A percentile compares a stretch with the other conserved stretches of the same genome.
Evolutionary conservation across 2,888 invertebrate species (phyloP).

Genomic region (Drosophila birchii): DNA sequence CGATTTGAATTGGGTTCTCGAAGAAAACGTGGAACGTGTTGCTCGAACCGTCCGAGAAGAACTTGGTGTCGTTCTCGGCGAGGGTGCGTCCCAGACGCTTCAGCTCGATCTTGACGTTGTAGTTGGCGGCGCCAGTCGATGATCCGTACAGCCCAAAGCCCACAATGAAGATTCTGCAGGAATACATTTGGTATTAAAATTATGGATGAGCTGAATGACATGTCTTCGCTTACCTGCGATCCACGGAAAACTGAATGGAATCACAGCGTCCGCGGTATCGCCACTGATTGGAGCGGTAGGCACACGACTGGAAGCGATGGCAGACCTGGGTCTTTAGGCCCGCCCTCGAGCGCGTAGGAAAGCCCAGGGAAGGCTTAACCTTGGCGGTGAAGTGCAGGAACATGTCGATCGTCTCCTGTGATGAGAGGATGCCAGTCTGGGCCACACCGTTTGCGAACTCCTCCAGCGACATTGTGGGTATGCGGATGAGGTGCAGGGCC

Average conservation of each 20-base stretch:
- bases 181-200: not conserved
- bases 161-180: conserved; percentile 93
- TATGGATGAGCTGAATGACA: no score
- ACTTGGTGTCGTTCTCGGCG: conserved; percentile 96
- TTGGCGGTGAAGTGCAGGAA: conserved; percentile 97
- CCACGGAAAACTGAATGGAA: conserved; percentile 98
- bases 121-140: conserved; percentile 97
- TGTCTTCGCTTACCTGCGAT: conserved; percentile 86
- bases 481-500: conserved; percentile 94
- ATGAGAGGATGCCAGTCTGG: conserved; percentile 95
- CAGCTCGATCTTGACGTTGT: conserved; percentile 96
- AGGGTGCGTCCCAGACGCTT: conserved; percentile 94
- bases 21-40: conserved; percentile 97
- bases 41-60: conserved; percentile 98
- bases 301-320: conserved; percentile 97
- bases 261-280: conserved; percentile 98
- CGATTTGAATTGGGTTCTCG: conserved; percentile 92
- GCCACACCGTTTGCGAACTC: conserved; percentile 98
- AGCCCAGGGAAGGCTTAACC: conserved; percentile 92
- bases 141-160: conserved; percentile 98
- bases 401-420: conserved; percentile 97
- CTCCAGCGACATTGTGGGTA: conserved; percentile 97
- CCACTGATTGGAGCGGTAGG: conserved; percentile 98
- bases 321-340: conserved; percentile 97
- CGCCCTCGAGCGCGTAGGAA: conserved; percentile 92